Evolutionary conservation across 92 coral and sea anemone species (phyloP), one percentile per base, ranked within the genome.

Genomic region (Epizoanthus stellaris): DNA sequence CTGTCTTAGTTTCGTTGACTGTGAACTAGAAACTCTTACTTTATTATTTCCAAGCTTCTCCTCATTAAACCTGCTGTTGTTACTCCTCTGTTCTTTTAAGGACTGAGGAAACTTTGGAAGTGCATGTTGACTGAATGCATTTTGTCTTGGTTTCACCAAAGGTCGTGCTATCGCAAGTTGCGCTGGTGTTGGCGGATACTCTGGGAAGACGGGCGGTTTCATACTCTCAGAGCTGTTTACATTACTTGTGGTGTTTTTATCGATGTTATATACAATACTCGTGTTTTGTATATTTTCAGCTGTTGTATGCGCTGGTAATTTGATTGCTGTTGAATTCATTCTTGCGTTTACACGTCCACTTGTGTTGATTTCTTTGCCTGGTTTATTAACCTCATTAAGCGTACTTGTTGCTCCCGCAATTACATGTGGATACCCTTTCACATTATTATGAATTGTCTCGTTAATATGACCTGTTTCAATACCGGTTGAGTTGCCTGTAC

Each of bases 101-200:
- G 34, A 3, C 3, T 13, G 72, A 25, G 6, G 40, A 6, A 34
- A 40, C 15, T 67, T 68, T 38, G 73, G 21, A 68, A 39, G 17
- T 34, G 73, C 2, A 19, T 39, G 73, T 6, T 79, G 72, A 11
- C 14, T n/a, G 30, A 15, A 39, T 21, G 30, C 2, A 6, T 15
- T 59, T 0, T 59, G 19, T 38, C 69, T 79, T 20, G 83, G 83
- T 79, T 79, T 79, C 8, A 63, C 83, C 60, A 79, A 63, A 12
- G 83, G 83, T 13, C 83, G 83, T 40, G 83, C 72, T 67, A 79
- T 34, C 23, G 72, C 70, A 39, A 62, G 30, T 63, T 63, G 83
- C 4, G 83, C 45, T 42, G 42, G 72, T 43, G 83, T 79, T 14
- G 83, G 72, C 23, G 17, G 58, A 62, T 42, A 16, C 3, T 77